Conservation (phyloP, 2,113 vertebrate species). For the Steatornis caripensis region DNA sequence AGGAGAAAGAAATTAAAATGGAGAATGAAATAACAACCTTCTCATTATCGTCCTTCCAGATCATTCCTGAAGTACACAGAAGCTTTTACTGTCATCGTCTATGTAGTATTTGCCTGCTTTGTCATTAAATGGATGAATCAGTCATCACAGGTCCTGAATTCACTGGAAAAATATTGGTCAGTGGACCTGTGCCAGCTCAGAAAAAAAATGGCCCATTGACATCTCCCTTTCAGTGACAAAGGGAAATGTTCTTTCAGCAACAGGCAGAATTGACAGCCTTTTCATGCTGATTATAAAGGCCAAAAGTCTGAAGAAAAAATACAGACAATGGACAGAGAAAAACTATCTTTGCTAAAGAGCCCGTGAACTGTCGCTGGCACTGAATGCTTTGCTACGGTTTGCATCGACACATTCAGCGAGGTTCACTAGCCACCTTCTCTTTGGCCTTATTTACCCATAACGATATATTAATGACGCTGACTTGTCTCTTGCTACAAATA, state of each 20-base stretch:
- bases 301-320: neutral
- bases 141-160: neutral
- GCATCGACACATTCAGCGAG: rapidly evolving
- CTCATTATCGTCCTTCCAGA: neutral
- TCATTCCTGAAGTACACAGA: neutral
- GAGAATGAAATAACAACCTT: neutral
- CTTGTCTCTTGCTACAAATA: neutral
- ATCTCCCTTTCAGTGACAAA: neutral
- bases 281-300: neutral
- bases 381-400: neutral
- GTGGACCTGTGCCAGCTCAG: neutral
- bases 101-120: neutral
- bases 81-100: neutral
- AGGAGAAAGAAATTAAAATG: neutral
- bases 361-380: neutral
- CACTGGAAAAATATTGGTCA: neutral
- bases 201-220: neutral
- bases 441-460: neutral
- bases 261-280: neutral
- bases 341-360: neutral
- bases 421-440: neutral
- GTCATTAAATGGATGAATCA: neutral
- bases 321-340: neutral
- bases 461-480: neutral
- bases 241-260: neutral